phyloP scores from a whole-genome alignment of 2,113 vertebrate genomes.

The Atlantisia rogersi region DNA sequence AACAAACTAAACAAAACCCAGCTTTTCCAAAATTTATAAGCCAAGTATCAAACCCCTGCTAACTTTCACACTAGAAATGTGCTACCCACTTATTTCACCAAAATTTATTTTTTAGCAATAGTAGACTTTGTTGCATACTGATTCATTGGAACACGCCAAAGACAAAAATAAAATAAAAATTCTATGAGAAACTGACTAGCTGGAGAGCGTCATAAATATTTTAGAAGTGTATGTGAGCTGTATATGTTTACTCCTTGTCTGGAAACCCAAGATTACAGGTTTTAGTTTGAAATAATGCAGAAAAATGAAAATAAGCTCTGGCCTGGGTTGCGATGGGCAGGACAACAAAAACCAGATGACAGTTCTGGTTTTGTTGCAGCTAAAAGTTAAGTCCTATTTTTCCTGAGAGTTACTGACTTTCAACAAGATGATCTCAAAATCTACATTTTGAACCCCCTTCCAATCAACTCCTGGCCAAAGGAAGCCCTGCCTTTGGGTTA shows the following conservation, averaged over 20 bases:
- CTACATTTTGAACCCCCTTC: neutral
- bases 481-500: neutral
- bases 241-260: neutral
- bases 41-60: neutral
- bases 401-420: neutral
- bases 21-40: neutral
- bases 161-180: neutral
- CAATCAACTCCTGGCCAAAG: neutral
- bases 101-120: neutral
- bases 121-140: neutral
- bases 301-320: neutral
- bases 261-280: neutral
- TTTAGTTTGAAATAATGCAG: neutral
- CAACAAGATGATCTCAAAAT: neutral
- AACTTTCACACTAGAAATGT: neutral
- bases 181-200: neutral
- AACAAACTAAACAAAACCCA: too few species aligned
- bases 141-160: neutral
- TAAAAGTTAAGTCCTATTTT: neutral
- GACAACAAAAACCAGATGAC: neutral
- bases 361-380: neutral
- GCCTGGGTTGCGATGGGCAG: rapidly evolving
- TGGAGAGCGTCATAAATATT: neutral
- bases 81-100: neutral
- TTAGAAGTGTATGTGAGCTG: neutral